Evolutionary conservation across 2,797 vertebrate genomes (phyloP).

Genomic region (Oreochromis grahami): DNA sequence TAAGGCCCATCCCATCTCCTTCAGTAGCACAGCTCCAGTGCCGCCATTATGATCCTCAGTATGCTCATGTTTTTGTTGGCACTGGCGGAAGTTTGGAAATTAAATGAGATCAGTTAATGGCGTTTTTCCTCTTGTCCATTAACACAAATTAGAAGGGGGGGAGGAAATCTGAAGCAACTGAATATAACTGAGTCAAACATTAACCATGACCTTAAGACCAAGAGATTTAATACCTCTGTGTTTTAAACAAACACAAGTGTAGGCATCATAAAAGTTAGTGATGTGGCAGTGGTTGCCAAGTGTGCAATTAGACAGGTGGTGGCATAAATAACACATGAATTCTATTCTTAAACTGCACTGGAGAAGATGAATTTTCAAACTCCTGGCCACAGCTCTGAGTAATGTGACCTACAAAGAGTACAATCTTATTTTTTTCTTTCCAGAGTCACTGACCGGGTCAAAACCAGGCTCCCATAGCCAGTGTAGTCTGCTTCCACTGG

Average conservation of each 20-base stretch:
- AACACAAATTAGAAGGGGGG: background rate
- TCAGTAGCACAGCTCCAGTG: background rate
- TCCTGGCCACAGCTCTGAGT: background rate
- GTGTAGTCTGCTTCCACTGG: slow-evolving; percentile 66
- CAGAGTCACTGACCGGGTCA: slow-evolving; percentile 68
- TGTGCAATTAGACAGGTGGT: background rate
- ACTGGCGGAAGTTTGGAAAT: background rate
- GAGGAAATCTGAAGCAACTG: background rate
- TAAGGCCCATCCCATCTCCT: background rate
- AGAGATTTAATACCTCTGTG: background rate
- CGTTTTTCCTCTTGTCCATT: background rate
- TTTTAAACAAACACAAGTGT: background rate
- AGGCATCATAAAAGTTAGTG: background rate
- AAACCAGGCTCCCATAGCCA: slow-evolving; percentile 55
- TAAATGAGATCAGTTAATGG: background rate
- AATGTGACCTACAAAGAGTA: background rate
- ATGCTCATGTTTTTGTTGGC: background rate
- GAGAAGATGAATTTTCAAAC: background rate
- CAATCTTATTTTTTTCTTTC: background rate
- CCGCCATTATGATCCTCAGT: background rate
- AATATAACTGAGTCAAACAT: background rate
- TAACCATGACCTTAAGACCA: background rate
- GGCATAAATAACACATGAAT: background rate
- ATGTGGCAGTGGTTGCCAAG: background rate
- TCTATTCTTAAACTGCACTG: background rate